phyloP scores from a whole-genome alignment of 1,140 invertebrate species.

The Ceratitis capitata region DNA sequence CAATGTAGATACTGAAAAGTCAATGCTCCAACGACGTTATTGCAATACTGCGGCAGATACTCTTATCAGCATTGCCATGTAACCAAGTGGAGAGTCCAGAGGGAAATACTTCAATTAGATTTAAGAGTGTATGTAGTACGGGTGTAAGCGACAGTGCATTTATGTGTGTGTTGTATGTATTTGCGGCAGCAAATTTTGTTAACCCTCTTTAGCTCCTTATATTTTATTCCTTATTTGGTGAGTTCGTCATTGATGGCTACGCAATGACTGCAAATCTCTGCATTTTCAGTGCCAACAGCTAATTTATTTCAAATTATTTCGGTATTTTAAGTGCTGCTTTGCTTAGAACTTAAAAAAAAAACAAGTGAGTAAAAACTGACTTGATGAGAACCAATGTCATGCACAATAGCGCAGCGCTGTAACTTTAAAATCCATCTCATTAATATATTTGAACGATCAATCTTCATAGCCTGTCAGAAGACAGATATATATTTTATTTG shows the following conservation, averaged over 20 bases:
- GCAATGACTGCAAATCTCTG: neutral
- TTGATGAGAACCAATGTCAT: too few relatives aligned
- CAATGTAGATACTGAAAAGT: neutral
- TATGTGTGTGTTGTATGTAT: neutral
- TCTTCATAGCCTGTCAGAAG: too few relatives aligned
- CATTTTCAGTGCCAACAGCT: neutral
- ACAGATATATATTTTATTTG: too few relatives aligned
- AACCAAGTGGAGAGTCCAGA: neutral
- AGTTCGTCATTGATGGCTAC: neutral
- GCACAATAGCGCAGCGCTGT: too few relatives aligned
- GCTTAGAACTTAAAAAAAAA: too few relatives aligned
- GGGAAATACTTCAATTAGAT: too few relatives aligned
- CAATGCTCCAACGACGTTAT: neutral
- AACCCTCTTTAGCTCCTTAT: neutral
- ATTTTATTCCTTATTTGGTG: neutral
- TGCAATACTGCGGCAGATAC: neutral
- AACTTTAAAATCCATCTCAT: too few relatives aligned
- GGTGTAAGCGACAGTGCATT: neutral
- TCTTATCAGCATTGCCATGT: too few relatives aligned
- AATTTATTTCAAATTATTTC: neutral
- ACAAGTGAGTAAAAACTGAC: too few relatives aligned
- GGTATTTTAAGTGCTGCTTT: too few relatives aligned
- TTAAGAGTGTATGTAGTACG: neutral
- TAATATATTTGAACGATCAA: too few relatives aligned
- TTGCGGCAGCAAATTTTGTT: neutral